Evolutionary conservation across 2,888 invertebrate genomes (phyloP).

Genomic region (Lasioglossum calceatum): DNA sequence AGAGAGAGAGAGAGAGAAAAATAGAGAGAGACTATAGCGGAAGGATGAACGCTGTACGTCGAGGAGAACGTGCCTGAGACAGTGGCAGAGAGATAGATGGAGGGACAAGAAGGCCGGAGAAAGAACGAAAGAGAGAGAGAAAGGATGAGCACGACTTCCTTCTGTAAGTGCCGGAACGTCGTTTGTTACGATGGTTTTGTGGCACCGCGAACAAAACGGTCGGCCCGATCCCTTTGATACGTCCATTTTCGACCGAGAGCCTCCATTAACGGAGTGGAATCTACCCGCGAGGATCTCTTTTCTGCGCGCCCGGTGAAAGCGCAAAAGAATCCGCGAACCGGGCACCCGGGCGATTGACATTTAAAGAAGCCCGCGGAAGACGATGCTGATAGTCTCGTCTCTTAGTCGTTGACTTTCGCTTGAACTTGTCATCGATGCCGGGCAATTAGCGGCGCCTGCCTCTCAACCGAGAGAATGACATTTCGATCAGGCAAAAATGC

Average conservation of each 20-base stretch:
- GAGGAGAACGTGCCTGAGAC: slow-evolving; percentile 64
- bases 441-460: slow-evolving; percentile 43
- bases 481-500: slow-evolving; percentile 39
- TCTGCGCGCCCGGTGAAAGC: slow-evolving; percentile 42
- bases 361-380: slow-evolving; percentile 7
- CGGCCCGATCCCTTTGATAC: slow-evolving; percentile 53
- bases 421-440: slow-evolving; percentile 40
- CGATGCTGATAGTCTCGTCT: not conserved
- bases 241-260: slow-evolving; percentile 47
- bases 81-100: slow-evolving; percentile 33
- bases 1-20: not conserved
- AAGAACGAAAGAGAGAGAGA: not conserved
- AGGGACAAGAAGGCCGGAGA: not conserved
- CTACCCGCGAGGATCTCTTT: slow-evolving; percentile 8
- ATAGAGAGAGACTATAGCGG: slow-evolving; percentile 18
- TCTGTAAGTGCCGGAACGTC: slow-evolving; percentile 54
- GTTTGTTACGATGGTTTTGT: slow-evolving; percentile 56
- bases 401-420: slow-evolving; percentile 39
- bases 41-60: slow-evolving; percentile 60
- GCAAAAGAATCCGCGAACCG: slow-evolving; percentile 8
- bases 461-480: slow-evolving; percentile 33
- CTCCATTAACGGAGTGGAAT: slow-evolving; percentile 46
- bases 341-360: slow-evolving; percentile 33
- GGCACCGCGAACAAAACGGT: slow-evolving; percentile 52
- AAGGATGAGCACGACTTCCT: slow-evolving; percentile 55